Conservation (phyloP, 1,140 invertebrate species). For the Ridgeia piscesae region DNA sequence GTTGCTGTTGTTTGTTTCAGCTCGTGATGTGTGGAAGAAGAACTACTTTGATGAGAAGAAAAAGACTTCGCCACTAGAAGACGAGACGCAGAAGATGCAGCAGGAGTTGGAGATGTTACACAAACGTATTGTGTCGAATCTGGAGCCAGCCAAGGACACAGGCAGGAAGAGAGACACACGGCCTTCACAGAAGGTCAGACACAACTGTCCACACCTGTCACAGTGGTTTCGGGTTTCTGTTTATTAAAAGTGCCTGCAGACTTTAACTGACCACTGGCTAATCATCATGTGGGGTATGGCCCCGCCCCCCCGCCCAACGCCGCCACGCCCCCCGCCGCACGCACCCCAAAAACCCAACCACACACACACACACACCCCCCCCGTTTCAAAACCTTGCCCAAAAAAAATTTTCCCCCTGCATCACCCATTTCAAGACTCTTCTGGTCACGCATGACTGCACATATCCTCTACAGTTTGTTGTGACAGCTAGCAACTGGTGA, state of each 20-base stretch:
- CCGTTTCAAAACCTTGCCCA: no score
- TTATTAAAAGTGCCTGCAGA: slow-evolving; percentile 10
- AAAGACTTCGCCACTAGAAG: slow-evolving; percentile 56
- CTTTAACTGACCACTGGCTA: neutral
- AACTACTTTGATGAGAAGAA: slow-evolving; percentile 60
- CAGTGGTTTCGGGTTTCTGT: neutral
- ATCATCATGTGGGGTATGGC: no score
- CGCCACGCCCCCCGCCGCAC: no score
- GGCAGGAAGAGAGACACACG: slow-evolving; percentile 37
- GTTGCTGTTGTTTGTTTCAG: slow-evolving; percentile 39
- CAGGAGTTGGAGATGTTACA: slow-evolving; percentile 56
- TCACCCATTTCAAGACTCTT: no score
- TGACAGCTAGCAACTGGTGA: no score
- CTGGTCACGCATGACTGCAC: no score
- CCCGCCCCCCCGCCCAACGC: no score
- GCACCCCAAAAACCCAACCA: no score
- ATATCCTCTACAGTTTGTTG: no score
- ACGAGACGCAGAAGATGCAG: slow-evolving; percentile 52
- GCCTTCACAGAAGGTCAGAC: slow-evolving; percentile 43
- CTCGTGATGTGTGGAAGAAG: slow-evolving; percentile 60
- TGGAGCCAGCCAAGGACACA: slow-evolving; percentile 46
- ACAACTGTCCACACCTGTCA: neutral
- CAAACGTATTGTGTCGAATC: slow-evolving; percentile 48
- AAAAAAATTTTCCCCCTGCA: no score
- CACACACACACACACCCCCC: no score